Evolutionary conservation across 2,888 invertebrate genomes (phyloP), one percentile per base, ranked within the genome.

Genomic region (Thysanoteuthis rhombus): DNA sequence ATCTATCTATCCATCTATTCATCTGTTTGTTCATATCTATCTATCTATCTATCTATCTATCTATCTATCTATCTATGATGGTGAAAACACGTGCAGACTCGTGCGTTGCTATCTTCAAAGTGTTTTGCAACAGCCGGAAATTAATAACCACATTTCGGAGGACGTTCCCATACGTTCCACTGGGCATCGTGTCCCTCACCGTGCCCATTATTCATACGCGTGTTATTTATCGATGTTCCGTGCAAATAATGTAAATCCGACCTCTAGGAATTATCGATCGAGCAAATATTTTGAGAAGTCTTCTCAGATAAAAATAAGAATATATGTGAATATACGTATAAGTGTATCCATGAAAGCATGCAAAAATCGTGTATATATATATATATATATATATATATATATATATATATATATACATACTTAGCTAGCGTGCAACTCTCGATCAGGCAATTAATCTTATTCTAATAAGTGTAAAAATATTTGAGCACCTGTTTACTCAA

Each of bases 121-220:
- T 75, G 75, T 75, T 75, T n/a, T 75, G 75, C 75, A 75, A 75
- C 75, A 75, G 75, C 75, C 75, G 75, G 75, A 75, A 75, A 75
- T 75, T 75, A 75, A 75, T 75, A 75, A 75, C 75, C n/a, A n/a
- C n/a, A 75, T 75, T 75, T 75, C 75, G n/a, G 75, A 36, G 75
- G 75, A 75, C 16, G 75, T 75, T 75, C n/a, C 75, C 75, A n/a
- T 75, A 75, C 75, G 75, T 75, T 75, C 75, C 75, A 75, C 75
- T 75, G 75, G n/a, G 75, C n/a, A n/a, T n/a, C n/a, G 75, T 75
- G 75, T 75, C 75, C n/a, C 75, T 75, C 75, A 36, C 75, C n/a
- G 16, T n/a, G 75, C 75, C 75, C 19, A 75, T n/a, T 75, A 75
- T 75, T 75, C 75, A 75, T 75, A 75, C n/a, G 75, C 75, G 75